Percentiles rank a stretch among this genome's conserved stretches.
phyloP scores from a whole-genome alignment of 2,888 invertebrate species.

The Drosophila vallismaia region DNA sequence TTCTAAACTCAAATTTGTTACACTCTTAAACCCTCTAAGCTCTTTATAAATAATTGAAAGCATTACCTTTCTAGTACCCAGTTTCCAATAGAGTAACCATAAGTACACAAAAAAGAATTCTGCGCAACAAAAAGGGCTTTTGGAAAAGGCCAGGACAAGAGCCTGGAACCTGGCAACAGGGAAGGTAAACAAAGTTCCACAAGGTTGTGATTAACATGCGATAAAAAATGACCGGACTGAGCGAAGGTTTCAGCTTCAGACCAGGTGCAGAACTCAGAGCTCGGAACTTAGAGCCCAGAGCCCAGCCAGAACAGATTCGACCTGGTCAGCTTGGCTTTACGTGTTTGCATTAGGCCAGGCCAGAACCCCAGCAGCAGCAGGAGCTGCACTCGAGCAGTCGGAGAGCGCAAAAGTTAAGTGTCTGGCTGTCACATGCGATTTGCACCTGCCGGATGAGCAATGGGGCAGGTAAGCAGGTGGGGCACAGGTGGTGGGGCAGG shows the following conservation, averaged over 20 bases:
- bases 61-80: slow-evolving; percentile 32
- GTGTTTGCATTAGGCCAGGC: slow-evolving; percentile 67
- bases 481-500: slow-evolving; percentile 20
- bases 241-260: slow-evolving; percentile 33
- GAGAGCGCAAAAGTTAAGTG: slow-evolving; percentile 75
- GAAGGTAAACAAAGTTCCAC: slow-evolving; percentile 76
- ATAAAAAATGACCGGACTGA: slow-evolving; percentile 74
- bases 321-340: slow-evolving; percentile 67
- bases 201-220: slow-evolving; percentile 80
- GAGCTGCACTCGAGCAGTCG: slow-evolving; percentile 51
- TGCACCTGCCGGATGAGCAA: slow-evolving; percentile 81
- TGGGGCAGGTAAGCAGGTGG: slow-evolving; percentile 50
- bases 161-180: slow-evolving; percentile 24
- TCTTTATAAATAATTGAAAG: background rate
- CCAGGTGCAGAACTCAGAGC: slow-evolving; percentile 21
- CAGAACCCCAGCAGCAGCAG: slow-evolving; percentile 18
- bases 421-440: slow-evolving; percentile 80
- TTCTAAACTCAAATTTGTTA: too few relatives aligned
- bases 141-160: slow-evolving; percentile 22
- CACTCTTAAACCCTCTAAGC: too few relatives aligned
- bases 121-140: slow-evolving; percentile 62
- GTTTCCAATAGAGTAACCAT: slow-evolving; percentile 42
- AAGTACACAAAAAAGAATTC: slow-evolving; percentile 45
- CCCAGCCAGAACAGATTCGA: slow-evolving; percentile 17
- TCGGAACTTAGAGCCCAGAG: slow-evolving; percentile 16